These are phyloP conservation scores for Kuschelorhynchus macadamiae DNA, from an alignment of 2,888 invertebrate genomes.

Conservation along the genomic window DNA sequence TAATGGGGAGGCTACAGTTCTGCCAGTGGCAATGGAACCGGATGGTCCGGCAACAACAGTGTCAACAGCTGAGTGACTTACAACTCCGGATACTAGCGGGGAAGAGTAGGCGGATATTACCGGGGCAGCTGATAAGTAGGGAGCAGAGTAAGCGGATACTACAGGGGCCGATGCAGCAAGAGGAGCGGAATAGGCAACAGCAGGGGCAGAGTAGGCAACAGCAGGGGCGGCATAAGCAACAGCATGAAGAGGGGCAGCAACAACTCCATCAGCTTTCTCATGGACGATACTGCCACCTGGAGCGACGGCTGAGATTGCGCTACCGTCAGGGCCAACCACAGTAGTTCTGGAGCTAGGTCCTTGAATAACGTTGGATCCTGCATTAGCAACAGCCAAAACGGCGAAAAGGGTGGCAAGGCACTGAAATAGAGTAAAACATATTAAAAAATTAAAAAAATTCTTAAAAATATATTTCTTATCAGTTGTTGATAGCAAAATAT, in stretches of 20 bases:
- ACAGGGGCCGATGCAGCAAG: slow-evolving; percentile 18
- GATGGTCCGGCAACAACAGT: slow-evolving; percentile 58
- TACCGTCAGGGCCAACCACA: slow-evolving; percentile 60
- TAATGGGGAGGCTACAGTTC: slow-evolving; percentile 38
- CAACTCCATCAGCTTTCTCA: slow-evolving; percentile 49
- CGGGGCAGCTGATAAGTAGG: slow-evolving; percentile 40
- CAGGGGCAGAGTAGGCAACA: slow-evolving; percentile 33
- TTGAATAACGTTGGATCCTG: slow-evolving; percentile 56
- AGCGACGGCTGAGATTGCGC: slow-evolving; percentile 58
- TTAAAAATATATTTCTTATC: too few species aligned
- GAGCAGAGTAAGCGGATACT: slow-evolving; percentile 38
- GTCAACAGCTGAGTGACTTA: slow-evolving; percentile 29
- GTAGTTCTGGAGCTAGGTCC: slow-evolving; percentile 61
- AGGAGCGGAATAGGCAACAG: slow-evolving; percentile 19
- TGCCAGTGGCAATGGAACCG: slow-evolving; percentile 54
- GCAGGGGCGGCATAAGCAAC: slow-evolving; percentile 20
- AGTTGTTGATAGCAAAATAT: too few species aligned
- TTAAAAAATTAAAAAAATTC: not conserved
- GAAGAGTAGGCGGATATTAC: slow-evolving; percentile 46
- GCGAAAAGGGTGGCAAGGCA: slow-evolving; percentile 58
- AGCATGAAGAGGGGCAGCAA: slow-evolving; percentile 36
- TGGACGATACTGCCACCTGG: slow-evolving; percentile 60
- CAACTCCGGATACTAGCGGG: slow-evolving; percentile 21
- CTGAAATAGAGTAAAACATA: slow-evolving; percentile 21
- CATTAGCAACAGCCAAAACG: slow-evolving; percentile 55